phyloP scores from a whole-genome alignment of 2,113 vertebrate species.

The Pangasianodon gigas region DNA sequence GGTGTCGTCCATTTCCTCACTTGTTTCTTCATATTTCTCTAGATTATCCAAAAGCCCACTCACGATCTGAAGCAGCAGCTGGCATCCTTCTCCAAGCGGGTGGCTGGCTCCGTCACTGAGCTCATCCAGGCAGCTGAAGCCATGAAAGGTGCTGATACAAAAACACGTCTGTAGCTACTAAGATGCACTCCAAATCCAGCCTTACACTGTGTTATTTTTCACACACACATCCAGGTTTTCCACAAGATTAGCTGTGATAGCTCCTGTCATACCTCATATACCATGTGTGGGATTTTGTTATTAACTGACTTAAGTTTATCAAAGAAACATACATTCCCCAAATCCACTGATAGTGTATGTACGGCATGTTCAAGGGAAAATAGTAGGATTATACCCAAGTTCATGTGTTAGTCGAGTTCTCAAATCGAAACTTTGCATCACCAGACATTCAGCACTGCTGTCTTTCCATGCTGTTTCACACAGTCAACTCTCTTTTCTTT shows the following conservation, averaged over 20 bases:
- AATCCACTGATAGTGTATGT: not conserved
- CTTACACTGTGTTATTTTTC: not conserved
- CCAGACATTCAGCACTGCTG: not conserved
- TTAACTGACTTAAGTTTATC: not conserved
- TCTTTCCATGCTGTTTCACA: not conserved
- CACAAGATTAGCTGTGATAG: not conserved
- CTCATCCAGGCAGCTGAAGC: constrained; percentile 98
- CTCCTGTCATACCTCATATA: not conserved
- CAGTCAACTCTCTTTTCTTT: not conserved
- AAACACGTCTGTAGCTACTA: not conserved
- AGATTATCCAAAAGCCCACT: constrained; percentile 94
- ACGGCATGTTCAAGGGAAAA: not conserved
- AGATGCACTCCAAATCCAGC: not conserved
- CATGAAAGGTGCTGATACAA: constrained; percentile 88
- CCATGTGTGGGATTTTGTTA: not conserved
- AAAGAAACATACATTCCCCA: not conserved
- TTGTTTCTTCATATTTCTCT: constrained; percentile 9
- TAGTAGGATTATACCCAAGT: not conserved
- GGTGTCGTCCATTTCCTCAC: not conserved
- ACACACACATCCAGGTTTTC: not conserved
- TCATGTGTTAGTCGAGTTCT: not conserved
- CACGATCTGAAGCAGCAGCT: constrained; percentile 93
- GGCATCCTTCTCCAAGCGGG: constrained; percentile 87
- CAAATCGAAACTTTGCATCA: too few species aligned
- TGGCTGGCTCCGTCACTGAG: constrained; percentile 93